Conservation (phyloP, 2,797 vertebrate genomes). For the Ispidina lecontei region DNA sequence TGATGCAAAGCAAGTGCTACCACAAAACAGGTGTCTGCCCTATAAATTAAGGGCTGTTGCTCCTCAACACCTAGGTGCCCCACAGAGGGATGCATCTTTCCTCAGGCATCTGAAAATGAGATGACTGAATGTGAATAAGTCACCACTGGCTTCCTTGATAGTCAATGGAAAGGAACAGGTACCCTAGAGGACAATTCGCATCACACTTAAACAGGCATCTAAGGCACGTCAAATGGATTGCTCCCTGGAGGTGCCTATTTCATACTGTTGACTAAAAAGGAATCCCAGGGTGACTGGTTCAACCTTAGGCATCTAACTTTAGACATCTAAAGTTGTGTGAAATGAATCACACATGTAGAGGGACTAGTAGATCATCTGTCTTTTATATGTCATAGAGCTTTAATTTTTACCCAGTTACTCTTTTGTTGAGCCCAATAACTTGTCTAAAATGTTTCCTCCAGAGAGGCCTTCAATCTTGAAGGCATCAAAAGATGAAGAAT, state of each 20-base stretch:
- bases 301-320: neutral
- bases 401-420: neutral
- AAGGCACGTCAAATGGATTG: neutral
- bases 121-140: neutral
- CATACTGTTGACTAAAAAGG: neutral
- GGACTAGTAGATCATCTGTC: neutral
- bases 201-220: neutral
- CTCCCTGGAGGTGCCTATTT: neutral
- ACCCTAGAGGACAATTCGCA: neutral
- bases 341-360: neutral
- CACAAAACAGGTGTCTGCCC: neutral
- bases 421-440: neutral
- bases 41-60: neutral
- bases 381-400: neutral
- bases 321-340: neutral
- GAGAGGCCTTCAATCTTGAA: neutral
- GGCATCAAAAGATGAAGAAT: neutral
- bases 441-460: neutral
- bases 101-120: neutral
- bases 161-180: neutral
- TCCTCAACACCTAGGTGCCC: neutral
- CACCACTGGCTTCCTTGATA: neutral
- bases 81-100: neutral
- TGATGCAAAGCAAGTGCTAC: neutral
- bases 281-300: neutral